Evolutionary conservation across 2,888 invertebrate species (phyloP), one percentile per base, ranked within the genome.

Genomic region (Lepidochrysops patricia): DNA sequence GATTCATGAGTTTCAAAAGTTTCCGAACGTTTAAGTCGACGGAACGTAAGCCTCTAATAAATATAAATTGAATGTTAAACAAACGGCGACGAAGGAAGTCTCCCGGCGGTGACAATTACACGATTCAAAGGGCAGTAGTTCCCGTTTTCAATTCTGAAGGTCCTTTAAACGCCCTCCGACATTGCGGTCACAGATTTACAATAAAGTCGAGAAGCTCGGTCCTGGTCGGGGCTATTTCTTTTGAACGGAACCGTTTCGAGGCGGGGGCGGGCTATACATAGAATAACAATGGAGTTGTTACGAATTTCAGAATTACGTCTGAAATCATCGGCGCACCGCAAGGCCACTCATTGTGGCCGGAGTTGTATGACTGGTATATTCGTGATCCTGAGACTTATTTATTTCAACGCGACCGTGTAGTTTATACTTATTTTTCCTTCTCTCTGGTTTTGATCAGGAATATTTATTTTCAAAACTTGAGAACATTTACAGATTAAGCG

Each of bases 161-260:
- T 35, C 57, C 52, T 63, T 64, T 60, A 64, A 64, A 60, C 61
- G 58, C 56, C 43, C 59, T 59, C 75, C 71, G 70, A 75, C 75
- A 76, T 71, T 75, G 73, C 72, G 76, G 76, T 79, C 79, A 76
- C 79, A 79, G 78, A 78, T 75, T 77, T 71, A 76, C 78, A 78
- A 79, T 81, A 79, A 80, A 80, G 76, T 76, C 74, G 72, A 70
- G 68, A 72, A 67, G 70, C 69, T 77, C 74, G 77, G 80, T 77
- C 77, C n/a, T n/a, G n/a, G n/a, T n/a, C 76, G 72, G 72, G 67
- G 71, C 71, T 74, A 70, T 72, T 75, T 75, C 76, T 76, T 74
- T 73, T 72, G 69, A 73, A 75, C 74, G 75, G 74, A 73, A 72
- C 68, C 48, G 58, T 60, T 61, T 60, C 19, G 29, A 13, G 49